Conservation (phyloP, 1,140 invertebrate genomes). For the Harlomillsia oculata region DNA sequence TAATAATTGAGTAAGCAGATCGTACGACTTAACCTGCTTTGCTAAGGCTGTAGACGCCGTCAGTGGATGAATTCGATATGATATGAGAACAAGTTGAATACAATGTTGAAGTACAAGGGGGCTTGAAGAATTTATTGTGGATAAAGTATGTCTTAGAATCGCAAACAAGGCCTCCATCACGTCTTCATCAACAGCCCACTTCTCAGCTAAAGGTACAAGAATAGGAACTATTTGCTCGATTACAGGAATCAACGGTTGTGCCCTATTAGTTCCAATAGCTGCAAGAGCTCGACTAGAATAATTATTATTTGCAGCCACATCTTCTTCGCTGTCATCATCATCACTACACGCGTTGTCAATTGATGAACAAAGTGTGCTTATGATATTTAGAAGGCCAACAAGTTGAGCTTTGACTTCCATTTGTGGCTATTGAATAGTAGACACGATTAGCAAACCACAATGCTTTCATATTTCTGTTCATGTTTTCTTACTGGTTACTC, state of each 20-base stretch:
- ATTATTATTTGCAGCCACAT: slow-evolving; percentile 21
- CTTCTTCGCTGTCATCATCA: slow-evolving; percentile 24
- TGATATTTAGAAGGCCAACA: slow-evolving; percentile 22
- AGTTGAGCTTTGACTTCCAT: slow-evolving; percentile 25
- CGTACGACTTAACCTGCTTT: slow-evolving; percentile 25
- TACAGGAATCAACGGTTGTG: slow-evolving; percentile 31
- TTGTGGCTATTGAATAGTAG: slow-evolving; percentile 15
- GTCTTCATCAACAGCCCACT: slow-evolving; percentile 31
- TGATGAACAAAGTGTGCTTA: slow-evolving; percentile 31
- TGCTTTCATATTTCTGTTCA: no score
- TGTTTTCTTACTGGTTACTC: neutral
- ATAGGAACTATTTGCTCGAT: slow-evolving; percentile 34
- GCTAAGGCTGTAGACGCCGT: slow-evolving; percentile 18
- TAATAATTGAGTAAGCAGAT: neutral
- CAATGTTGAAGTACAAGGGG: slow-evolving; percentile 25
- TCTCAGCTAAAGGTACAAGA: slow-evolving; percentile 28
- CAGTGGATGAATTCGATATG: slow-evolving; percentile 23
- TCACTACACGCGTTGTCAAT: slow-evolving; percentile 16
- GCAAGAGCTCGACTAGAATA: slow-evolving; percentile 2
- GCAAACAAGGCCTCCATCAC: slow-evolving; percentile 32
- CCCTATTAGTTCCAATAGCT: neutral
- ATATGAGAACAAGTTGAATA: slow-evolving; percentile 30
- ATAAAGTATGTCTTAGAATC: slow-evolving; percentile 31
- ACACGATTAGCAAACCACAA: neutral
- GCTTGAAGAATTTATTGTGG: slow-evolving; percentile 28